Conservation (phyloP, 1,140 invertebrate species). For the Propsilocerus akamusi region DNA sequence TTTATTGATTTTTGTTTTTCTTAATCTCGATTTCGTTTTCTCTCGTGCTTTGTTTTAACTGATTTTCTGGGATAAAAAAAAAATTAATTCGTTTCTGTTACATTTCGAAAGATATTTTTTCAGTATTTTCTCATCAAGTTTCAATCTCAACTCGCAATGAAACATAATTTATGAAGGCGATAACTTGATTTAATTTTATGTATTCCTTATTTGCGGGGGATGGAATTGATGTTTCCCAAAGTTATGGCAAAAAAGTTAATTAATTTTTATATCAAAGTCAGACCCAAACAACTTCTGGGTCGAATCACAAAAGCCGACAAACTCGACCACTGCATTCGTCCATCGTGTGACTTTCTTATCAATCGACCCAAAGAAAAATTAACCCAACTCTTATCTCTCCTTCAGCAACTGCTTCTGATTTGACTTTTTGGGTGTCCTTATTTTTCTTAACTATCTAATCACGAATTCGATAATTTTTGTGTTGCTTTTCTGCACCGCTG, state of each 20-base stretch:
- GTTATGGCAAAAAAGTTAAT: too few species aligned
- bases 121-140: too few species aligned
- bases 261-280: too few species aligned
- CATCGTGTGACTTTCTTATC: background rate
- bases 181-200: slow-evolving; percentile 1
- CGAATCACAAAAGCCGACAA: too few species aligned
- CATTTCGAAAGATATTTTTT: too few species aligned
- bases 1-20: background rate
- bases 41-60: background rate
- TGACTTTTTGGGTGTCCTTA: background rate
- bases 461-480: too few species aligned
- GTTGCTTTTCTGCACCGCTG: background rate
- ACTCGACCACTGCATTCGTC: too few species aligned
- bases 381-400: background rate
- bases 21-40: background rate
- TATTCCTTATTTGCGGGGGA: too few species aligned
- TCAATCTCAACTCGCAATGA: background rate
- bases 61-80: background rate
- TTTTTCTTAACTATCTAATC: background rate
- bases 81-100: slow-evolving; percentile 1
- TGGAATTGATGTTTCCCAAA: too few species aligned
- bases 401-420: background rate
- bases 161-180: background rate
- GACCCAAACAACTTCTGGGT: too few species aligned
- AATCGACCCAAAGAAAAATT: background rate